A percentile compares a stretch with the other conserved stretches of the same genome.
Conservation (phyloP, 2,113 vertebrate genomes). For the Prochilodus magdalenae region DNA sequence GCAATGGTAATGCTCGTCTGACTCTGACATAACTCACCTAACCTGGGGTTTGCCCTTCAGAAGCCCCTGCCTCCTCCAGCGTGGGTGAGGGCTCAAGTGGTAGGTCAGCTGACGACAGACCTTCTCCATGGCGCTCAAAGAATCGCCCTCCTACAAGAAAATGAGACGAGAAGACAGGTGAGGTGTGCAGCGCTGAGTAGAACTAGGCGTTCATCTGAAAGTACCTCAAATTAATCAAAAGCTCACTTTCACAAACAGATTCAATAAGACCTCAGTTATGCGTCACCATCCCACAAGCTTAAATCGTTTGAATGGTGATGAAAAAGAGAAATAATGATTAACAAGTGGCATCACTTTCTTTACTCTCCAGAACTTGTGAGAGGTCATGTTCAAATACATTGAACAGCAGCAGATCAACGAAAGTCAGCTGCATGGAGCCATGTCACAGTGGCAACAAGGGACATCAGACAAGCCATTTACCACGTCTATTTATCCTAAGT, state of each 20-base stretch:
- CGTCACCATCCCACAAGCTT: too few species aligned
- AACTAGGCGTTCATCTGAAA: too few species aligned
- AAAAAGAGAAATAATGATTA: constrained; percentile 7
- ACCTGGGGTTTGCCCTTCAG: constrained; percentile 93
- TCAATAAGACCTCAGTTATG: too few species aligned
- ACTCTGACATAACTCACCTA: constrained; percentile 81
- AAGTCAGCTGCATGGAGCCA: too few species aligned
- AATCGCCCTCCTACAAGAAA: constrained; percentile 85
- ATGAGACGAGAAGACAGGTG: constrained; percentile 34
- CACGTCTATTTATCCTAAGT: too few species aligned
- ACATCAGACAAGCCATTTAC: too few species aligned
- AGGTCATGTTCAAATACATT: too few species aligned
- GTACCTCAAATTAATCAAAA: too few species aligned
- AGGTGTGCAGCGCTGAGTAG: constrained; percentile 14
- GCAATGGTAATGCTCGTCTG: not conserved
- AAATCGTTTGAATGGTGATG: constrained; percentile 11
- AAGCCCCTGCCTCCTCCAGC: constrained; percentile 90
- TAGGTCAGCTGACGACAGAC: constrained; percentile 97
- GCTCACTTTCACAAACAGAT: constrained; percentile 29
- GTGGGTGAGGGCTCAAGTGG: constrained; percentile 96
- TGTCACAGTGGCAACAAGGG: too few species aligned
- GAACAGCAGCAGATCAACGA: too few species aligned
- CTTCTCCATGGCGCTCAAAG: constrained; percentile 93
- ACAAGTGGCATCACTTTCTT: not conserved
- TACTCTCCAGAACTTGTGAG: too few species aligned